Conservation (phyloP, 2,888 invertebrate species). For the Acleris cristana region DNA sequence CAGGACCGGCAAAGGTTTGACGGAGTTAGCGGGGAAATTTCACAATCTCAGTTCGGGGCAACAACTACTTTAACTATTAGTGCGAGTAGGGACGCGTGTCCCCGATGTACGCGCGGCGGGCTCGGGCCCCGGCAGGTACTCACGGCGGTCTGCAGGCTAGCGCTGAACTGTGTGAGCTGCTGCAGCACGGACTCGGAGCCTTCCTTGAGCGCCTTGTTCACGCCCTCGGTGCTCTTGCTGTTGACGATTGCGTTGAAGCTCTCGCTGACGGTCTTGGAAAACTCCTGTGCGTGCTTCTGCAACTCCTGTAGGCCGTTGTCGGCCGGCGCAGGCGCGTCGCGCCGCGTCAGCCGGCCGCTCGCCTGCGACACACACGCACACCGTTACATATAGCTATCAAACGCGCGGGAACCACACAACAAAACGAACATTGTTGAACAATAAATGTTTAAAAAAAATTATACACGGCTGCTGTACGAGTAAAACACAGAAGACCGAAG, state of each 20-base stretch:
- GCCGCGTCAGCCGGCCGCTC: slow-evolving; percentile 59
- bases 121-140: slow-evolving; percentile 45
- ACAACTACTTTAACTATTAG: too few relatives aligned
- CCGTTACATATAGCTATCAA: neutral
- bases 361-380: slow-evolving; percentile 48
- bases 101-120: too few relatives aligned
- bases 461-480: too few relatives aligned
- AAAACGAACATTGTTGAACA: too few relatives aligned
- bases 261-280: slow-evolving; percentile 65
- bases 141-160: slow-evolving; percentile 62
- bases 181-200: slow-evolving; percentile 63
- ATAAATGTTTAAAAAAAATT: too few relatives aligned
- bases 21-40: too few relatives aligned
- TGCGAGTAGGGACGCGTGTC: too few relatives aligned
- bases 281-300: slow-evolving; percentile 63
- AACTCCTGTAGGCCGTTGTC: slow-evolving; percentile 52
- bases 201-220: slow-evolving; percentile 68
- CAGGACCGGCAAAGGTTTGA: too few relatives aligned
- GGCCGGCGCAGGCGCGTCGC: slow-evolving; percentile 56
- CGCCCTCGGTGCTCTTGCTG: slow-evolving; percentile 68
- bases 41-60: too few relatives aligned
- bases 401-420: too few relatives aligned
- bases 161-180: slow-evolving; percentile 59
- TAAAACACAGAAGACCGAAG: too few relatives aligned
- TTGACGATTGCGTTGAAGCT: slow-evolving; percentile 57